phyloP scores from a whole-genome alignment of 1,140 invertebrate genomes.

The Proctacanthus coquilletti region DNA sequence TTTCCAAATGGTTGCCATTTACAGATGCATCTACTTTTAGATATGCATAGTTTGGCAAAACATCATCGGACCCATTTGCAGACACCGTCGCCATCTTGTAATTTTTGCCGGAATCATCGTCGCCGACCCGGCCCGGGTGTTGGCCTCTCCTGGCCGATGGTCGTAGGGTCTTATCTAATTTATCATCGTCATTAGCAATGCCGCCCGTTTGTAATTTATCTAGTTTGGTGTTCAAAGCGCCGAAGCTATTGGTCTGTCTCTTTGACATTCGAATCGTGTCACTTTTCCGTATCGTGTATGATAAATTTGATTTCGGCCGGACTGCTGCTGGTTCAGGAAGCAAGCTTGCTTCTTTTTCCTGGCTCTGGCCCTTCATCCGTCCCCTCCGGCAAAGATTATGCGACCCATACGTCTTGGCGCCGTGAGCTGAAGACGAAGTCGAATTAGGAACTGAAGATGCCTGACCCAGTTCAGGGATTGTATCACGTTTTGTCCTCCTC shows the following conservation, averaged over 20 bases:
- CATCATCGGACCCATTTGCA: background rate
- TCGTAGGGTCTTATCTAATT: slow-evolving; percentile 3
- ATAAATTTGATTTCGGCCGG: slow-evolving; percentile 6
- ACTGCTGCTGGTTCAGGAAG: background rate
- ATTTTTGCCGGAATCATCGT: slow-evolving; percentile 5
- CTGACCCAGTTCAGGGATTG: too few relatives aligned
- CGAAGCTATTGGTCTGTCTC: background rate
- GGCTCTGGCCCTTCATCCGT: background rate
- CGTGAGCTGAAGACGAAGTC: too few relatives aligned
- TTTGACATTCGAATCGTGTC: slow-evolving; percentile 1
- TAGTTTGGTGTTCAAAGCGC: background rate
- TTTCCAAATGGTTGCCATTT: slow-evolving; percentile 16
- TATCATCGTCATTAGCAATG: slow-evolving; percentile 1
- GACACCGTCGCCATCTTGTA: background rate
- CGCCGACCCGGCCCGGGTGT: slow-evolving; percentile 1
- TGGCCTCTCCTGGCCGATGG: background rate
- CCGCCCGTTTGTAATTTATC: background rate
- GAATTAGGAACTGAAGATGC: too few relatives aligned
- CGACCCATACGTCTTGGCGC: too few relatives aligned
- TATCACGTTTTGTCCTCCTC: slow-evolving; percentile 1
- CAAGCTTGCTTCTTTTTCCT: too few relatives aligned
- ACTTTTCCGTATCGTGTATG: slow-evolving; percentile 4
- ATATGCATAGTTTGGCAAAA: slow-evolving; percentile 2
- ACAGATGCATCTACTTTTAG: background rate
- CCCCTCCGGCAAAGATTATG: too few relatives aligned